Base-by-base conservation (phyloP, 2,888 invertebrate species). In the Achlya flavicornis region DNA sequence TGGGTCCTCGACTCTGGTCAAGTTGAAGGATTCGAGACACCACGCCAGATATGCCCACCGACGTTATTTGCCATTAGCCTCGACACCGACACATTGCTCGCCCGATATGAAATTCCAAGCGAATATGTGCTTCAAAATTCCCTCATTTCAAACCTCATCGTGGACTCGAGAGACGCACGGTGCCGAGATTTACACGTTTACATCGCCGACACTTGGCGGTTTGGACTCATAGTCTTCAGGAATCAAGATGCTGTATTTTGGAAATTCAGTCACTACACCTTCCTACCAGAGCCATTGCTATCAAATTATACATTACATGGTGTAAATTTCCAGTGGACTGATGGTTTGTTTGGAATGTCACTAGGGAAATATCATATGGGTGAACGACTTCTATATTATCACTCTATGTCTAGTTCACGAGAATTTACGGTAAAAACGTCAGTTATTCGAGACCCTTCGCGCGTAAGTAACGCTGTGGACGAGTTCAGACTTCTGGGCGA, bases 1-100 rank as follows among this genome's bases (percentile, higher is more conserved):
- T 97, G 97, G 97, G 95, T 97, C 0, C 93, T 97, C 35, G 97
- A 97, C 85, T 96, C 97, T 0, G 97, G 97, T 0, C 95, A 96
- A 79, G 95, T 96, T 0, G 95, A 97, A 79, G 95, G 96, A 0
- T 95, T 95, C 16, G 95, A 95, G 72, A 86, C 89, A 0, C 94
- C 96, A 0, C 95, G 94, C 53, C 96, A 96, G 78, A 86, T 96
- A 4, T 97, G 97, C 76, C 96, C 96, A 0, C 97, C 97, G 0
- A 95, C 96, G 64, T 92, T 97, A 57, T 94, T 95, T 63, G 95
- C 96, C n/a, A 97, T 96, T 75, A 95, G 97, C 78, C 87, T 97
- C 53, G 90, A 91, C 48, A 96, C 95, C 0, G 95, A 97, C 80
- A 87, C 94, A 43, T 88, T 96, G 8, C 74, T 97, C 4, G 92